Conservation (phyloP, 2,888 invertebrate genomes). For the Hyposoter didymator region DNA sequence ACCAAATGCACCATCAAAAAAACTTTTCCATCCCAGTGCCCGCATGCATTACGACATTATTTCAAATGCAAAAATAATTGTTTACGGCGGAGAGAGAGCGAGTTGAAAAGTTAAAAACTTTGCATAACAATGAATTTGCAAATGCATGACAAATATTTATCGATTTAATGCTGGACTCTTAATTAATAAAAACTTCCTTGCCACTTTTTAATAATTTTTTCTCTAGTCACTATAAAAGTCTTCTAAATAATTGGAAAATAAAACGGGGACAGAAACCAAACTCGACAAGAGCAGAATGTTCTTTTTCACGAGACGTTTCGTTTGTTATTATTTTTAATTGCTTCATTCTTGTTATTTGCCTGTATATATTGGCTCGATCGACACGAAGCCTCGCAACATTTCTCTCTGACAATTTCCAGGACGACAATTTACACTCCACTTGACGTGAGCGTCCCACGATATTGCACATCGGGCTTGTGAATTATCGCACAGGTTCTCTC, state of each 20-base stretch:
- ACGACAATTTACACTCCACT: conserved; percentile 55
- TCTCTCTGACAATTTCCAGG: conserved; percentile 42
- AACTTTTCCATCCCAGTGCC: conserved; percentile 4
- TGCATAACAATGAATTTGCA: background rate
- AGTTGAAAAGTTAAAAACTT: background rate
- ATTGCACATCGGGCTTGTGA: conserved; percentile 58
- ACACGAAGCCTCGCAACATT: conserved; percentile 35
- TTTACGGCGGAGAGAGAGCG: background rate
- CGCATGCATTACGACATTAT: conserved; percentile 24
- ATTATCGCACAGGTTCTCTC: conserved; percentile 48
- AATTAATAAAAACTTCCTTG: background rate
- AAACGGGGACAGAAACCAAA: background rate
- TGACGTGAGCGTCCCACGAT: conserved; percentile 52
- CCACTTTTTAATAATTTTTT: background rate
- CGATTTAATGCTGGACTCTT: background rate
- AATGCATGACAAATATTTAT: background rate
- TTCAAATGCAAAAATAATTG: background rate
- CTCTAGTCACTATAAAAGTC: too few relatives aligned
- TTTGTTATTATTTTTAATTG: conserved; percentile 6
- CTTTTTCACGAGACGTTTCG: background rate
- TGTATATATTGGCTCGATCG: conserved; percentile 28
- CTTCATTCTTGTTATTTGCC: background rate
- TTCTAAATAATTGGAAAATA: background rate
- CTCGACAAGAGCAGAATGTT: background rate
- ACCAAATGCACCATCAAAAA: conserved; percentile 4